These are phyloP conservation scores for Brachylomia viminalis DNA, from an alignment of 2,888 invertebrate species.

Conservation along the genomic window DNA sequence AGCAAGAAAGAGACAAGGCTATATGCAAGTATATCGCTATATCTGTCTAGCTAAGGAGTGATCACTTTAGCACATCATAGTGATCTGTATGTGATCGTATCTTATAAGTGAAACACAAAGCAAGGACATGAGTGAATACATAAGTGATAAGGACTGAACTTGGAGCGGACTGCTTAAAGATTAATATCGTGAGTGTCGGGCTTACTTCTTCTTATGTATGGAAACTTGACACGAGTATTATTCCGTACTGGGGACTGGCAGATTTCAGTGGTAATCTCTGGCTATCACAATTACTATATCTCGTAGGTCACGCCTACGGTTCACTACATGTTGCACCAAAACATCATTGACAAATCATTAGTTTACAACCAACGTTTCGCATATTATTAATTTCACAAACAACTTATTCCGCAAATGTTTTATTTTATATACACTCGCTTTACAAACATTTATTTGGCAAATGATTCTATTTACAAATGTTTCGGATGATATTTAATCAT, in stretches of 20 bases:
- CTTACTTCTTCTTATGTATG: neutral
- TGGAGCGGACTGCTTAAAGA: conserved; percentile 50
- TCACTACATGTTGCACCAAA: no score
- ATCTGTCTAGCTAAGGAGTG: conserved; percentile 18
- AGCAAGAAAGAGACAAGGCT: conserved; percentile 26
- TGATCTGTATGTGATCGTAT: conserved; percentile 43
- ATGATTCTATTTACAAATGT: no score
- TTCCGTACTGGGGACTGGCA: neutral
- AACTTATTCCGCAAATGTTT: no score
- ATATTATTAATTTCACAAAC: no score
- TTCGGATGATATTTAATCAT: no score
- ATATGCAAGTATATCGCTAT: conserved; percentile 7
- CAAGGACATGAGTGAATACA: conserved; percentile 51
- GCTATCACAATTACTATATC: neutral
- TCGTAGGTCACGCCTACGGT: neutral
- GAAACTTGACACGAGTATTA: neutral
- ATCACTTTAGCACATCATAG: conserved; percentile 45
- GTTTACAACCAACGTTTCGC: no score
- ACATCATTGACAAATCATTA: no score
- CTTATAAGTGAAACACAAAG: conserved; percentile 48
- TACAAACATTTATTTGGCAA: no score
- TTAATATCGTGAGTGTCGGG: conserved; percentile 38
- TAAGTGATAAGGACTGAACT: conserved; percentile 56
- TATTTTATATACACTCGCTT: no score
- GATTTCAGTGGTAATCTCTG: neutral